Evolutionary conservation across 2,888 invertebrate species (phyloP), one percentile per base, ranked within the genome.

Genomic region (Chouioia cunea): DNA sequence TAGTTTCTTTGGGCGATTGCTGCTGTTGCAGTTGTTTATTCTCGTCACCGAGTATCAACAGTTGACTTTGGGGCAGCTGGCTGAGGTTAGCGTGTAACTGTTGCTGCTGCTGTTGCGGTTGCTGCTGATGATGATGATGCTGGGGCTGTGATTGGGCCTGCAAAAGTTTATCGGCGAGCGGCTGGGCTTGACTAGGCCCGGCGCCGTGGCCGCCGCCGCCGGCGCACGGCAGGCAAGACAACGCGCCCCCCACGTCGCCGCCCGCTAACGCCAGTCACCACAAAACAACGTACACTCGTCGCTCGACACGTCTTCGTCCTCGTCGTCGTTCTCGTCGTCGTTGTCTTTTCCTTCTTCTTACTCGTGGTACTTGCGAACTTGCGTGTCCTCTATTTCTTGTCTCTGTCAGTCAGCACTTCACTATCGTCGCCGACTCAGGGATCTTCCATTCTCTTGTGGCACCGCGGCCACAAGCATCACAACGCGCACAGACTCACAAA

Each of bases 141-240:
- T 46, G 58, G 23, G 20, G 4, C 12, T 76, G 76, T 22, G 10
- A 44, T 70, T 83, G 77, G 65, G 89, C 79, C 90, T 89, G 81
- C 90, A 89, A 53, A 80, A 79, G 75, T 27, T 62, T 73, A 46
- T 59, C 60, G 52, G 54, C 22, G 16, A 47, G 43, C 48, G 27
- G 27, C 71, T 54, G 74, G 57, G 16, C 77, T 77, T 73, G 52
- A 50, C 71, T 73, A 67, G 73, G 84, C 80, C 83, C 83, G 76
- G 78, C 81, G 82, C 83, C 83, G 82, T 83, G 83, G 80, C 85
- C 82, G 73, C 85, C 84, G 83, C 85, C 88, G 87, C 87, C 87
- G 86, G 85, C 86, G 86, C 87, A 86, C 85, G 85, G 87, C 84
- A 87, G 84, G 83, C 85, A 83, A 82, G 85, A 83, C 85, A 84